phyloP scores from a whole-genome alignment of 2,797 vertebrate genomes.

The Bradypodion pumilum region DNA sequence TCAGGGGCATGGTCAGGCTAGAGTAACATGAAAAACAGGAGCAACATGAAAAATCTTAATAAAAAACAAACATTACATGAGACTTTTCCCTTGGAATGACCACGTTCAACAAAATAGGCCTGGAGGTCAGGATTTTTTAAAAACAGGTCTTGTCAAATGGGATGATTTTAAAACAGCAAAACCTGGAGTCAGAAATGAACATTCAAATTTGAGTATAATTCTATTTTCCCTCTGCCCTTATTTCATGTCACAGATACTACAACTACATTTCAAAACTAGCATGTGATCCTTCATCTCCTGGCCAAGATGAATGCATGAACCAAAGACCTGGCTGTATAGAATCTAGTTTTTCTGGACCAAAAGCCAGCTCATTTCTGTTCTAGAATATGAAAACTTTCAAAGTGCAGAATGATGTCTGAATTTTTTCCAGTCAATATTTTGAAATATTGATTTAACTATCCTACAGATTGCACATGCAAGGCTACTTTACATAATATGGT shows the following conservation, averaged over 20 bases:
- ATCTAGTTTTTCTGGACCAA: not conserved
- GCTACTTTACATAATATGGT: constrained; percentile 4
- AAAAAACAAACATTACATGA: not conserved
- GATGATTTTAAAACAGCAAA: not conserved
- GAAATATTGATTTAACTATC: not conserved
- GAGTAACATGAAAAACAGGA: no score
- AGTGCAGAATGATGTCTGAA: not conserved
- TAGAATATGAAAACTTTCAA: not conserved
- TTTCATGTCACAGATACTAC: constrained; percentile 40
- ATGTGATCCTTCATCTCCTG: not conserved
- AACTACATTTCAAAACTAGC: not conserved
- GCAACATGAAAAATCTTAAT: rapidly evolving
- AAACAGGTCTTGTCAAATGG: not conserved
- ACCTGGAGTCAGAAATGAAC: not conserved
- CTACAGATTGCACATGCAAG: constrained; percentile 4
- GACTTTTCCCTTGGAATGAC: not conserved
- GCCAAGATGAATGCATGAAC: not conserved
- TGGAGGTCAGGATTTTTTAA: not conserved
- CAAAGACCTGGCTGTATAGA: not conserved
- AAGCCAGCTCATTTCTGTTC: not conserved
- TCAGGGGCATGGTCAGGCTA: no score
- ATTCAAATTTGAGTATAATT: not conserved
- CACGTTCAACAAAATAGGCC: not conserved
- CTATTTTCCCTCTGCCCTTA: not conserved
- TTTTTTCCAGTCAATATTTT: no score